phyloP scores from a whole-genome alignment of 2,113 vertebrate genomes.

The Girardinichthys multiradiatus region DNA sequence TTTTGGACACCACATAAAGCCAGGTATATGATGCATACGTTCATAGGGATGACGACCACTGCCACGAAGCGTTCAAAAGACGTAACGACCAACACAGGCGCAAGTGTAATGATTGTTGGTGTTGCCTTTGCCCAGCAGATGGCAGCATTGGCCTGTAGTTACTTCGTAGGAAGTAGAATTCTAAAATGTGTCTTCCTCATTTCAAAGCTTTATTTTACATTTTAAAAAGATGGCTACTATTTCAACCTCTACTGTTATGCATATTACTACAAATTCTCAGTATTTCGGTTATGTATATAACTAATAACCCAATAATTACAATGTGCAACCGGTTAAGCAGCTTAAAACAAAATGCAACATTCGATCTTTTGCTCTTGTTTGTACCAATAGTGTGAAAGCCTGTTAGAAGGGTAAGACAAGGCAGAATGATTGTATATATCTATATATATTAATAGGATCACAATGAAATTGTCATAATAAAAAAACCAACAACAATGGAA shows the following conservation, averaged over 20 bases:
- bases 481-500: background rate
- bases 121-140: constrained; percentile 8
- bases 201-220: background rate
- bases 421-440: background rate
- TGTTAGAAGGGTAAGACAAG: background rate
- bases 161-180: background rate
- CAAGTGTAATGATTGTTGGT: background rate
- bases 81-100: too few species aligned
- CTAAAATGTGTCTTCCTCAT: background rate
- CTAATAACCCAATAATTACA: background rate
- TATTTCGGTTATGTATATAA: background rate
- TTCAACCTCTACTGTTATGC: background rate
- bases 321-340: background rate
- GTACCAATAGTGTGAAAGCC: background rate
- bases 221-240: background rate
- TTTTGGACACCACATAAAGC: too few species aligned
- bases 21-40: too few species aligned
- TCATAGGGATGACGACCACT: too few species aligned
- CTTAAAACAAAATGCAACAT: background rate
- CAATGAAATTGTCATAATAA: background rate
- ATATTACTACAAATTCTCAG: background rate
- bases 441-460: too few species aligned
- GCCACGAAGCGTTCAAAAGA: too few species aligned
- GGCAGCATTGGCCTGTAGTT: background rate
- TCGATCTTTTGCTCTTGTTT: too few species aligned